Base-by-base conservation (phyloP, 2,113 vertebrate genomes). In the Melanostigma gelatinosum region DNA sequence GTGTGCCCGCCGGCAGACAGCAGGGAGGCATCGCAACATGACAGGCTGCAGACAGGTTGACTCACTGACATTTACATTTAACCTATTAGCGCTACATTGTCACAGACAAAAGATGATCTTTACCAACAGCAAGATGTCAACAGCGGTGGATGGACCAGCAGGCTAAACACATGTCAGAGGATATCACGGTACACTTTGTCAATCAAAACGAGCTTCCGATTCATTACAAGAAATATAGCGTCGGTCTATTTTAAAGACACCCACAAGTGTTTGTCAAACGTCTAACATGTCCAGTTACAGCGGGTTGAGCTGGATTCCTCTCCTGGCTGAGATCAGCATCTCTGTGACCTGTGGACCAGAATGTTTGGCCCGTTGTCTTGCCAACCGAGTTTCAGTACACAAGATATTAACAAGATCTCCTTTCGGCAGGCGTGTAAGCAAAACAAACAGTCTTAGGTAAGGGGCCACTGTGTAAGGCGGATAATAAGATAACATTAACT, bases 31-130 rank as follows among this genome's bases (percentile, higher is more conserved):
- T 69, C 29, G 74, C 38, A 20, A 81, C 79, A 62, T 83, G 84
- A 85, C 79, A 72, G 80, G 61, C 71, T 83, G 78, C 72, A 76
- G 74, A 88, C 77, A 86, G 82, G 77, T 68, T 73, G 85, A 77
- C 54, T 65, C 77, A 34, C 29, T 50, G 42, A 50, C 52, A n/a
- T 46, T 34, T 27, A 20, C 27, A 15, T 40, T 61, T 4, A 61
- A 38, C 40, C n/a, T 29, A 22, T 15, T 4, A 4, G 9, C 10
- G 34, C 32, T 20, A 6, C n/a, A 8, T 11, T 48, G 42, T 48
- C 34, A 34, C n/a, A 10, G 52, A 24, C 4, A n/a, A 11, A 18
- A 20, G 0, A 4, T 22, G 8, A 20, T 52, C 7, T 52, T 22
- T 52, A 7, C 20, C 24, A 57, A 58, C 52, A 36, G 18, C 15